These are phyloP conservation scores for Neoseiulus cucumeris DNA, from an alignment of 1,140 invertebrate species.

Conservation along the genomic window DNA sequence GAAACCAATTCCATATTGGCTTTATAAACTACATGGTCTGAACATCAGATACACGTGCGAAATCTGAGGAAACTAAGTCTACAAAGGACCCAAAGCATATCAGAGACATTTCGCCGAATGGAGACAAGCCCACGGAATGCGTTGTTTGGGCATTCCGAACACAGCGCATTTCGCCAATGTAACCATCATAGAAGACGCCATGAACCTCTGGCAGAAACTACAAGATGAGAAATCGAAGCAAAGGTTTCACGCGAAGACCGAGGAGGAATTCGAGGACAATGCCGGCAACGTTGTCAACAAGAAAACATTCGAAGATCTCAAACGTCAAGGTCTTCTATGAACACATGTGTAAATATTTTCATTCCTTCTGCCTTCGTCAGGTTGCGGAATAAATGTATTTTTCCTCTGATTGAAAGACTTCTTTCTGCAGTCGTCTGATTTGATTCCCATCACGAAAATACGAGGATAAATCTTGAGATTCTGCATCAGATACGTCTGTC, in stretches of 20 bases:
- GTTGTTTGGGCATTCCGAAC: constrained; percentile 95
- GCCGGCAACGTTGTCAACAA: constrained; percentile 95
- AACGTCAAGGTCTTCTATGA: constrained; percentile 83
- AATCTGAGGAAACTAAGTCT: constrained; percentile 98
- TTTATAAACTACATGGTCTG: constrained; percentile 95
- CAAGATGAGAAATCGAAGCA: constrained; percentile 84
- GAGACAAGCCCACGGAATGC: constrained; percentile 97
- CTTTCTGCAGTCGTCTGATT: no score
- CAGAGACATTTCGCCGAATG: constrained; percentile 98
- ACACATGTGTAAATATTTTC: constrained; percentile 11
- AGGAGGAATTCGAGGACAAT: constrained; percentile 97
- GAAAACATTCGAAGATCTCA: constrained; percentile 95
- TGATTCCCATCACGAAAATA: no score
- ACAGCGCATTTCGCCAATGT: constrained; percentile 99
- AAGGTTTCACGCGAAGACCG: constrained; percentile 75
- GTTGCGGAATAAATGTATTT: no score
- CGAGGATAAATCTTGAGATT: no score
- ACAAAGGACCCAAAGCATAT: constrained; percentile 99
- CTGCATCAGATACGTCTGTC: no score
- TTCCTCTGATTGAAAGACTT: no score
- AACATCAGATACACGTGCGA: constrained; percentile 99
- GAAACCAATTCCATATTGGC: constrained; percentile 98
- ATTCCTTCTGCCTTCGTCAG: not conserved
- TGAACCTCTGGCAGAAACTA: constrained; percentile 89
- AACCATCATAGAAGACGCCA: constrained; percentile 93